Percentiles rank a stretch among this genome's conserved stretches.
phyloP scores from a whole-genome alignment of 2,113 vertebrate species.

The Solea senegalensis region DNA sequence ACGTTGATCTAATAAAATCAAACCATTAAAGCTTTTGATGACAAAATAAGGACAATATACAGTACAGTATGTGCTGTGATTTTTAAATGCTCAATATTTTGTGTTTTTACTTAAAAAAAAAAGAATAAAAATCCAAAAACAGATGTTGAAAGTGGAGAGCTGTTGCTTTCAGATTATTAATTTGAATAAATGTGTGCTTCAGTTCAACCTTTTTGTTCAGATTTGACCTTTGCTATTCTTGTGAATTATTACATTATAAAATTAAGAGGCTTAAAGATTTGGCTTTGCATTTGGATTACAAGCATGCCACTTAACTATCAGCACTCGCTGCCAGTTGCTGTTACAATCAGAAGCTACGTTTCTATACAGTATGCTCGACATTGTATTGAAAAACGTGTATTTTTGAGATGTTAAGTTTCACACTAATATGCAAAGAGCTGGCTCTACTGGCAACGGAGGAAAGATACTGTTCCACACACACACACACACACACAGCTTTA shows the following conservation, averaged over 20 bases:
- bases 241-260: constrained; percentile 32
- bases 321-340: constrained; percentile 57
- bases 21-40: not conserved
- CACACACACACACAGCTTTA: constrained; percentile 28
- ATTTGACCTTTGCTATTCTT: constrained; percentile 24
- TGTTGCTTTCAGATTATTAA: constrained; percentile 21
- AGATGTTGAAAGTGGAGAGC: constrained; percentile 10
- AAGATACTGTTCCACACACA: constrained; percentile 19
- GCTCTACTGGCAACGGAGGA: constrained; percentile 64
- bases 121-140: constrained; percentile 24
- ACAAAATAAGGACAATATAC: constrained; percentile 15
- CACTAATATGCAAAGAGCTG: constrained; percentile 71
- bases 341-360: constrained; percentile 67
- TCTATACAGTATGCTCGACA: constrained; percentile 33
- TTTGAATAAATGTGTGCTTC: constrained; percentile 19
- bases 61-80: constrained; percentile 8
- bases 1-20: constrained; percentile 1
- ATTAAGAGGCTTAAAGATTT: constrained; percentile 8
- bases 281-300: constrained; percentile 27
- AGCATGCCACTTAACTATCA: constrained; percentile 54
- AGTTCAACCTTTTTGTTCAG: constrained; percentile 8
- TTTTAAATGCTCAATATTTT: constrained; percentile 8
- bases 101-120: not conserved
- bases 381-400: constrained; percentile 49
- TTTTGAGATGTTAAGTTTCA: constrained; percentile 51